These are phyloP conservation scores for Camptogramma bilineatum DNA, from an alignment of 2,888 invertebrate species.

Conservation along the genomic window DNA sequence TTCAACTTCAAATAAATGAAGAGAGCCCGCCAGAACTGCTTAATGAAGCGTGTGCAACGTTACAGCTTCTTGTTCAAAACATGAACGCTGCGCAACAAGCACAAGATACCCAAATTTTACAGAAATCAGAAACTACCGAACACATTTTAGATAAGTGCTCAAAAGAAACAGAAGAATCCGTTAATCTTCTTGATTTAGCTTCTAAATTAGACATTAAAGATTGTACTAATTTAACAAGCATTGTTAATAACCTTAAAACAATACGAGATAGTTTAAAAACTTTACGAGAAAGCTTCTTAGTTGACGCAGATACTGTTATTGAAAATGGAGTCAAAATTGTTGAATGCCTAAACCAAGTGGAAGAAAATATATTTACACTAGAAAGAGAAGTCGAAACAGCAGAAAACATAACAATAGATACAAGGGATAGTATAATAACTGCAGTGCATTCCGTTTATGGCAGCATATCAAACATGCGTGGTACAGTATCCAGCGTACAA, in stretches of 20 bases:
- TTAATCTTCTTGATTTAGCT: slow-evolving; percentile 75
- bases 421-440: slow-evolving; percentile 70
- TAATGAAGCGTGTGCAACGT: slow-evolving; percentile 74
- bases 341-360: slow-evolving; percentile 71
- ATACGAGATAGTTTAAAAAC: slow-evolving; percentile 64
- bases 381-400: slow-evolving; percentile 66
- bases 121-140: slow-evolving; percentile 25
- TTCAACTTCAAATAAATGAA: slow-evolving; percentile 77
- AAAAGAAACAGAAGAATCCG: slow-evolving; percentile 58
- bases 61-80: slow-evolving; percentile 67
- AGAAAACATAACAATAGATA: slow-evolving; percentile 51
- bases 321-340: slow-evolving; percentile 74
- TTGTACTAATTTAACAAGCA: slow-evolving; percentile 49
- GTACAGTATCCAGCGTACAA: slow-evolving; percentile 78
- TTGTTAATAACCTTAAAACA: slow-evolving; percentile 54
- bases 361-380: slow-evolving; percentile 72
- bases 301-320: slow-evolving; percentile 66
- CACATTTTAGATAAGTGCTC: slow-evolving; percentile 40
- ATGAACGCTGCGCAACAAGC: slow-evolving; percentile 63
- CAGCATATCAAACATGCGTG: slow-evolving; percentile 82
- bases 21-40: slow-evolving; percentile 70
- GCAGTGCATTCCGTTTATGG: slow-evolving; percentile 81
- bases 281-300: slow-evolving; percentile 60
- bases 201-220: slow-evolving; percentile 62
- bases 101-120: slow-evolving; percentile 42